These are phyloP conservation scores for Leptinotarsa haldemani DNA, from an alignment of 2,888 invertebrate genomes.

Conservation along the genomic window DNA sequence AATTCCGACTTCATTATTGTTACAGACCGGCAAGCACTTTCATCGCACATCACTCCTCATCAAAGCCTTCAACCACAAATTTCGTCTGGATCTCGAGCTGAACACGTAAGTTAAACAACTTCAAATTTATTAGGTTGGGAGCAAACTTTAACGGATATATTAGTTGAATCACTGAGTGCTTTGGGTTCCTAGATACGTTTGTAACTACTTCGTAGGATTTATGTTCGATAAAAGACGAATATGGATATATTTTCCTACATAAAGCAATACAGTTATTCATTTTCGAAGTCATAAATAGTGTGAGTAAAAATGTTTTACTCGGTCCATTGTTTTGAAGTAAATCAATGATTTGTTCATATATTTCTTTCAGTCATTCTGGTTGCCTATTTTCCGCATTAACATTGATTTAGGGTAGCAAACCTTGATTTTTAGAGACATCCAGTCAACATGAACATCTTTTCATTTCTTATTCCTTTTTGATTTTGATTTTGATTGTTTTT, in stretches of 20 bases:
- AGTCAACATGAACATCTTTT: too few species aligned
- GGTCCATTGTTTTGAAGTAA: too few species aligned
- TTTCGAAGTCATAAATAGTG: too few species aligned
- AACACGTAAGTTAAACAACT: constrained; percentile 84
- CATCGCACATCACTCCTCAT: constrained; percentile 95
- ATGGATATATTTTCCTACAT: not conserved
- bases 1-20: constrained; percentile 60
- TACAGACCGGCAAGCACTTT: constrained; percentile 92
- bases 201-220: not conserved
- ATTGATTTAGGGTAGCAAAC: too few species aligned
- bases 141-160: constrained; percentile 2
- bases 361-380: too few species aligned
- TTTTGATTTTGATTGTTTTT: too few species aligned
- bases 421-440: too few species aligned
- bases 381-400: too few species aligned
- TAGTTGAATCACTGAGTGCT: not conserved
- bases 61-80: constrained; percentile 97
- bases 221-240: not conserved
- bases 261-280: not conserved
- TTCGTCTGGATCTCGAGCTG: constrained; percentile 94
- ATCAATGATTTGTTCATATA: too few species aligned
- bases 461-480: too few species aligned
- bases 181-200: not conserved
- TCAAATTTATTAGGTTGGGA: constrained; percentile 29
- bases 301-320: too few species aligned